A percentile compares a stretch with the other conserved stretches of the same genome.
Conservation (phyloP, 2,888 invertebrate species). For the Thereva unica region DNA sequence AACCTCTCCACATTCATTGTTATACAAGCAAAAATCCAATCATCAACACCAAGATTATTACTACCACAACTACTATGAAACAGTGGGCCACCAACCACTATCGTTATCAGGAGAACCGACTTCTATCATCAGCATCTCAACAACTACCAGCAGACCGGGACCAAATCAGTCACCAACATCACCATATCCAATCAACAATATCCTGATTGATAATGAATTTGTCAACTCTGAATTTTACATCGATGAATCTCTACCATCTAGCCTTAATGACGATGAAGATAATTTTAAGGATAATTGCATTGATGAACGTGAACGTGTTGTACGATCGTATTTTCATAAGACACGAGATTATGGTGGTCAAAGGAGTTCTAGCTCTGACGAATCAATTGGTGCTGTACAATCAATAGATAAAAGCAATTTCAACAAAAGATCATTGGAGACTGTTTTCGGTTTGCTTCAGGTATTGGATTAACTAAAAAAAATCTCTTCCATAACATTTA, state of each 20-base stretch:
- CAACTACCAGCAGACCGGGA: conserved; percentile 15
- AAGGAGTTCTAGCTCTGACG: conserved; percentile 24
- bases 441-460: conserved; percentile 46
- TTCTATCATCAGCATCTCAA: not conserved
- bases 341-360: conserved; percentile 32
- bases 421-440: conserved; percentile 44
- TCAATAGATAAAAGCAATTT: conserved; percentile 32
- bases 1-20: not conserved
- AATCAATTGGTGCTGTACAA: conserved; percentile 21
- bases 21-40: conserved; percentile 20
- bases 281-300: conserved; percentile 14
- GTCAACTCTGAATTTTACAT: conserved; percentile 83
- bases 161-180: conserved; percentile 28
- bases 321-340: conserved; percentile 13
- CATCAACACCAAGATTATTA: conserved; percentile 16
- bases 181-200: conserved; percentile 38
- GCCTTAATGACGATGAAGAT: conserved; percentile 61
- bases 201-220: conserved; percentile 62
- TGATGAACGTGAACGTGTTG: conserved; percentile 8
- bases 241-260: conserved; percentile 85
- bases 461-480: conserved; percentile 42
- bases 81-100: conserved; percentile 37
- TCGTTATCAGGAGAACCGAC: conserved; percentile 15
- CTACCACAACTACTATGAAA: not conserved
- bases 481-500: conserved; percentile 8